Conservation (phyloP, 2,113 vertebrate species). For the Carassius auratus region DNA sequence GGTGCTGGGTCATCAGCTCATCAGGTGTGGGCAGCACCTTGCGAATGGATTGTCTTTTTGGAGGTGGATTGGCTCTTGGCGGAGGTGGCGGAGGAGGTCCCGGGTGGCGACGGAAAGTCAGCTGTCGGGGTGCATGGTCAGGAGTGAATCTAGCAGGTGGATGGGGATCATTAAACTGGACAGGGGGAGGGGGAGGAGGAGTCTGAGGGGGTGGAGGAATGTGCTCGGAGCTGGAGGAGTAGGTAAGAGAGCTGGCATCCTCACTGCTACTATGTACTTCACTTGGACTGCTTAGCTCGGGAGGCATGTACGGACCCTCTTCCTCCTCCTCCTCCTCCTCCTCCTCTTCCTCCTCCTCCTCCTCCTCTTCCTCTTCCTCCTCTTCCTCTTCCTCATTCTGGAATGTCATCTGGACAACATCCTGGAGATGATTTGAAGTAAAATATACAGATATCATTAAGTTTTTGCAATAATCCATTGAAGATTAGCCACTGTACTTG, state of each 20-base stretch:
- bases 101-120: conserved; percentile 74
- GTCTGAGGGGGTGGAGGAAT: conserved; percentile 87
- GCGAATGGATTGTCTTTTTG: conserved; percentile 76
- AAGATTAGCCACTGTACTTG: neutral
- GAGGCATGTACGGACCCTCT: conserved; percentile 83
- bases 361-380: conserved; percentile 65
- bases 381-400: conserved; percentile 79
- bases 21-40: conserved; percentile 74
- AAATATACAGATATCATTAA: neutral
- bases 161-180: conserved; percentile 83
- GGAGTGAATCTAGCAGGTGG: conserved; percentile 63
- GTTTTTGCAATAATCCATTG: neutral
- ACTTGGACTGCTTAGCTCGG: conserved; percentile 89
- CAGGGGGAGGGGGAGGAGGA: conserved; percentile 84
- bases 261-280: conserved; percentile 87
- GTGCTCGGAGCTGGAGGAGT: conserved; percentile 92
- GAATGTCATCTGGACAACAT: conserved; percentile 89
- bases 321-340: conserved; percentile 76
- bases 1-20: conserved; percentile 63
- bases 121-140: conserved; percentile 69
- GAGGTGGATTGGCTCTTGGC: conserved; percentile 73
- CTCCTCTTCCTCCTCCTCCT: conserved; percentile 68
- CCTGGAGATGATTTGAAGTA: conserved; percentile 62
- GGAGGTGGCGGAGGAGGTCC: conserved; percentile 81
- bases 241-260: conserved; percentile 93